Evolutionary conservation across 2,888 invertebrate species (phyloP), one percentile per base, ranked within the genome.

Genomic region (Timema cristinae): DNA sequence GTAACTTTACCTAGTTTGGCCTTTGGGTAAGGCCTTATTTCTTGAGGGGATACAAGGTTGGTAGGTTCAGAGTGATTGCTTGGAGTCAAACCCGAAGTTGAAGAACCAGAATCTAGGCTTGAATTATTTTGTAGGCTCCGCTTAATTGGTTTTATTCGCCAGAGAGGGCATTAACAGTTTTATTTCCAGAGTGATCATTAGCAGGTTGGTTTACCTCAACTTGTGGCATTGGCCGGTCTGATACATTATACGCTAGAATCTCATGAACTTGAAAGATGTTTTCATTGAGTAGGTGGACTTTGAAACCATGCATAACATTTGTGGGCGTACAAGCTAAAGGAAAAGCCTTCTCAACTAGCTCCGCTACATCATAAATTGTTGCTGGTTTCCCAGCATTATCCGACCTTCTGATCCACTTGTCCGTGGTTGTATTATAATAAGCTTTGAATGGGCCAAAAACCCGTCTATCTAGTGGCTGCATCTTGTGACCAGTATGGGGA

Each of bases 391-490:
- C 78, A 6, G 75, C 75, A 73, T 78, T 63, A 10, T 48, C 63
- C 13, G 63, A 67, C 48, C 61, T 71, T 50, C 68, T 49, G 74
- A 81, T 77, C 80, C 79, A 82, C 13, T 75, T 69, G 68, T 79
- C 78, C 56, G 73, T 76, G 7, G 77, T 75, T 15, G 75, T 68
- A 67, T 80, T 79, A 51, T 78, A n/a, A n/a, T n/a, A 74, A 69
- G 76, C 78, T 75, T 81, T 81, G 7, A 81, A 77, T 15, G 80
- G 79, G 7, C 78, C 78, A 74, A 75, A 81, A 8, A 79, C 77
- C 50, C 75, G 74, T 50, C 78, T 70, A 72, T 81, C 79, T 4
- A 80, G 74, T 10, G 80, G 80, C 74, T 81, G 80, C 32, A 81
- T 71, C 68, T 78, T 79, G 71, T 81, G 81, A 1, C 77, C 75